Evolutionary conservation across 1,140 invertebrate genomes (phyloP), one percentile per base, ranked within the genome.

Genomic region (Carposina sasakii): DNA sequence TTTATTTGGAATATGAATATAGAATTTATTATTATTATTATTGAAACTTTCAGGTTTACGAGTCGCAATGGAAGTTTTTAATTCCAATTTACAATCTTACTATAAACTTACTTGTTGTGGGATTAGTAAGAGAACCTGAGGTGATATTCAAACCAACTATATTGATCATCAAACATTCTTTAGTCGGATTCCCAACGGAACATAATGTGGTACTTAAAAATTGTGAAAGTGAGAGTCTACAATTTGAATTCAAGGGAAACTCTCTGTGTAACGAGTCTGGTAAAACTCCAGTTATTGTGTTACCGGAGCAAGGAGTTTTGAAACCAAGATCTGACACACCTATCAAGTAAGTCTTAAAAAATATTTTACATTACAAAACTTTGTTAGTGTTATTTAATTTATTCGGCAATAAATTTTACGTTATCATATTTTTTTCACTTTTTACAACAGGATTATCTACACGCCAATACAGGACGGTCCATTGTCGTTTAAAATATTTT

Each of bases 191-290:
- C 24, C 76, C 69, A 0, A 63, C 57, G 1, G 68, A 58, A 8
- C 62, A 77, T 37, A 49, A 54, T 6, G 63, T 81, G 4, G 57
- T 71, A 9, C 54, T 84, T 24, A 76, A 67, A 13, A 84, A 81
- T 42, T 67, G 70, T 42, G 81, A 84, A 54, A 67, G 40, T 6
- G 75, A 81, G 57, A 33, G 45, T 21, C 54, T 84, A 1, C 69
- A 68, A 26, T 84, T 77, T 48, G 70, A 81, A 43, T 81, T 81
- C 44, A 81, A 81, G 59, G 81, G 81, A 4, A 81, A 81, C 47
- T 84, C 81, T 4, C 42, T 84, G 9, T 75, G 67, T 22, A 71
- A 78, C 39, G 77, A 84, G 44, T 73, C 70, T 4, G 76, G 76
- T 1, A 73, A 78, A 46, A 77, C 71, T 1, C 73, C 76, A 3